Percentiles rank a stretch among this genome's conserved stretches.
Evolutionary conservation across 2,797 vertebrate species (phyloP).

Genomic region (Ceyx erithaca): DNA sequence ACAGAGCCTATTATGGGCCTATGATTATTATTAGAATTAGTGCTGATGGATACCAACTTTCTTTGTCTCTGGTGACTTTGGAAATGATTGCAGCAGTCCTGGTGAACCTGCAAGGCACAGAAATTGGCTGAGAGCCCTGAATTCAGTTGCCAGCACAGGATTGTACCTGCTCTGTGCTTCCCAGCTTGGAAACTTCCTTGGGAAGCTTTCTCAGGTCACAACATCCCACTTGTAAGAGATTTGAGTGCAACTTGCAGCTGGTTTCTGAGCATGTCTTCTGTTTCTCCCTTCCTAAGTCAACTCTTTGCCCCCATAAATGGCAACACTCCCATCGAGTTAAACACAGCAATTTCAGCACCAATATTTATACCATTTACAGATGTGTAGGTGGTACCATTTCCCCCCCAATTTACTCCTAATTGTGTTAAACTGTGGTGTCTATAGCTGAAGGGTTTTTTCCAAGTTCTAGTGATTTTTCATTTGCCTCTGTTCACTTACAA

Average conservation of each 20-base stretch:
- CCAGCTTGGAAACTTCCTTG: background rate
- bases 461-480: background rate
- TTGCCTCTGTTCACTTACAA: background rate
- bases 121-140: background rate
- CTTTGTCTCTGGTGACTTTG: background rate
- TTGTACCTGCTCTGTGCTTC: background rate
- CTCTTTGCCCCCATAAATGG: background rate
- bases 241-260: background rate
- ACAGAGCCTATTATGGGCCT: background rate
- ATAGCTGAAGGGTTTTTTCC: background rate
- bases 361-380: background rate
- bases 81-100: background rate
- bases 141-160: background rate
- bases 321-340: background rate
- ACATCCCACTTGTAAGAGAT: background rate
- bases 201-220: background rate
- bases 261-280: background rate
- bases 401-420: background rate
- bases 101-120: background rate
- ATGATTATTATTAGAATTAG: background rate
- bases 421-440: background rate
- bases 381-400: background rate
- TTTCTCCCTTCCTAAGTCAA: background rate
- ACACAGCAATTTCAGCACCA: background rate
- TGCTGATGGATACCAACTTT: background rate